Conservation (phyloP, 2,888 invertebrate genomes). For the Carterocephalus palaemon region DNA sequence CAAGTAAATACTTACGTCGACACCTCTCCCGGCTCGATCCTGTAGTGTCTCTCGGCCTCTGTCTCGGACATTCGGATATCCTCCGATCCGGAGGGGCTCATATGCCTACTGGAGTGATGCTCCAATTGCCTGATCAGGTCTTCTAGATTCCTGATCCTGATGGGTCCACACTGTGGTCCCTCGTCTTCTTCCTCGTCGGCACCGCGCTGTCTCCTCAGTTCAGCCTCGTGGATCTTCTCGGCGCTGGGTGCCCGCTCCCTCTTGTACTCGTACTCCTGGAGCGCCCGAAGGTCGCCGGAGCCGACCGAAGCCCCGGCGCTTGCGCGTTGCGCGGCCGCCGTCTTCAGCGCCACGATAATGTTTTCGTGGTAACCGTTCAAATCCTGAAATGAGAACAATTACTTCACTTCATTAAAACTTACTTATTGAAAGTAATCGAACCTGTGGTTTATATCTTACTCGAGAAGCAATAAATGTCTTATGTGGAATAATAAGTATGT, state of each 20-base stretch:
- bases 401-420: background rate
- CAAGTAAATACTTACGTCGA: conserved; percentile 61
- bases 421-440: too few relatives aligned
- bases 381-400: conserved; percentile 82
- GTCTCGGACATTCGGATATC: conserved; percentile 94
- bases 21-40: conserved; percentile 82
- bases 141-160: conserved; percentile 93
- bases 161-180: conserved; percentile 88
- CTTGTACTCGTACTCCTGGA: conserved; percentile 76
- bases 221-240: conserved; percentile 86
- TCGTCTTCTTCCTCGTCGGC: conserved; percentile 85
- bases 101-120: conserved; percentile 90
- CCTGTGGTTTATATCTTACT: too few relatives aligned
- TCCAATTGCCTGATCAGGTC: conserved; percentile 93
- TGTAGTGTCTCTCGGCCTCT: conserved; percentile 92
- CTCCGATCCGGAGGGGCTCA: conserved; percentile 94
- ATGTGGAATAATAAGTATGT: too few relatives aligned
- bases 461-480: too few relatives aligned
- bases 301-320: conserved; percentile 57
- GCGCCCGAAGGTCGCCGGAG: conserved; percentile 64
- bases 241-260: conserved; percentile 83
- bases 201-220: conserved; percentile 78
- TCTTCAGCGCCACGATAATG: conserved; percentile 92
- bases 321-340: conserved; percentile 86
- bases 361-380: conserved; percentile 96